Base-by-base conservation (phyloP, 1,140 invertebrate genomes). In the Drosophila ambigua region DNA sequence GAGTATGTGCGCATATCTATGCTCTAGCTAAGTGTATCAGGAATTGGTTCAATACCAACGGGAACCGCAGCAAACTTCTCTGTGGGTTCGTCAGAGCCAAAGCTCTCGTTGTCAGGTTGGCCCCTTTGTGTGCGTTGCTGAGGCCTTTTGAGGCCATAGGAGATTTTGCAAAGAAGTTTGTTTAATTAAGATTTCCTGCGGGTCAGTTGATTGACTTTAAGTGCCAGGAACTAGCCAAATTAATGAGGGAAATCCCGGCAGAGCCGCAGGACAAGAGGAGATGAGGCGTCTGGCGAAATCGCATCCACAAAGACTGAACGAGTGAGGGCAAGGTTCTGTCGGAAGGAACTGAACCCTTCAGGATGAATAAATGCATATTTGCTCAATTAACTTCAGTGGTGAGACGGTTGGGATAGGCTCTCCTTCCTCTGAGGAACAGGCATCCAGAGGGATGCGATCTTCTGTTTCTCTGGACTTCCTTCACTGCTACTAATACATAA, bases 111-210 rank as follows among this genome's bases (percentile, higher is more conserved):
- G 20, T 20, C 20, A 1, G 20, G 9, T 20, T 2, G 35, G 44
- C 43, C 35, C 28, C 20, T 52, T 64, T 75, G 59, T 52, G 69
- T 60, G 16, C 16, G 41, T 45, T 11, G 41, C 41, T 43, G n/a
- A 24, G 20, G 77, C 68, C 77, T 71, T 78, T 81, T 78, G 57
- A 20, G 20, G 23, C 23, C 23, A 24, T 63, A 78, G 77, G 72
- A 80, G 74, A 81, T 78, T 87, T 81, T 62, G 74, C 77, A 72
- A 72, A 81, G 82, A 87, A 85, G 78, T 81, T 69, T 87, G 82
- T 75, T 85, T 87, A 85, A 85, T 85, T 85, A 85, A 87, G 82
- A 82, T 75, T 78, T 87, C 78, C 78, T 87, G 74, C 82, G 82
- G 82, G 82, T 65, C 74, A 54, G 39, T 61, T 67, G 58, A 41